Percentiles rank a stretch among this genome's conserved stretches.
These are phyloP conservation scores for Melitaea athalia DNA, from an alignment of 2,888 invertebrate genomes.

Conservation along the genomic window DNA sequence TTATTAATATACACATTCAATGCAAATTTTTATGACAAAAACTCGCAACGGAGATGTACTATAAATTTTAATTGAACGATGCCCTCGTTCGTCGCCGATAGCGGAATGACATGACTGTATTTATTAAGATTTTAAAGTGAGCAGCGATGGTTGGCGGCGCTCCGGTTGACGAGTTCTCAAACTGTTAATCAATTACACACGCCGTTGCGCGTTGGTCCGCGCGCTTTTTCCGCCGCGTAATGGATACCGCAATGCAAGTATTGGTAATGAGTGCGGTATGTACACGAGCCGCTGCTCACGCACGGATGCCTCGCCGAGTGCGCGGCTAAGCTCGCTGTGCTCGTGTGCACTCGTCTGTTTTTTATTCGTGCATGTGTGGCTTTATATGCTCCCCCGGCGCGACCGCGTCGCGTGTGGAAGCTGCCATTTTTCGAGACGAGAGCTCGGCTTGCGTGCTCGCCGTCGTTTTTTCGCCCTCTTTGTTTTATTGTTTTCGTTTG, in stretches of 20 bases:
- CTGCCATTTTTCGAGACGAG: conserved; percentile 67
- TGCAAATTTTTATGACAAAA: conserved; percentile 57
- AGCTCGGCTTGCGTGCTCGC: conserved; percentile 67
- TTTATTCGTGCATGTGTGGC: conserved; percentile 55
- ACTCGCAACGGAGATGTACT: conserved; percentile 38
- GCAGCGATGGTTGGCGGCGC: conserved; percentile 42
- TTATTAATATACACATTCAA: conserved; percentile 45
- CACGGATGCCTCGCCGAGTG: conserved; percentile 71
- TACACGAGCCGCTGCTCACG: conserved; percentile 56
- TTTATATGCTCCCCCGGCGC: conserved; percentile 44
- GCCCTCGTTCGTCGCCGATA: conserved; percentile 47
- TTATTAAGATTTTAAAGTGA: conserved; percentile 62
- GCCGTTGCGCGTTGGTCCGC: conserved; percentile 66
- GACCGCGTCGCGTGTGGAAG: conserved; percentile 58
- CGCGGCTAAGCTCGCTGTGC: conserved; percentile 56
- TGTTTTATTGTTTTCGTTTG: conserved; percentile 74
- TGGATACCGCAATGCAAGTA: conserved; percentile 71
- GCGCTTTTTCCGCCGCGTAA: conserved; percentile 74
- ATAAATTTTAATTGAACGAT: conserved; percentile 43
- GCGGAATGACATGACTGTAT: conserved; percentile 43
- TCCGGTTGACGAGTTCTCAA: conserved; percentile 63
- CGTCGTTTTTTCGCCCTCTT: conserved; percentile 70
- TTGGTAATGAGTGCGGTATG: conserved; percentile 51
- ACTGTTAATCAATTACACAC: conserved; percentile 79
- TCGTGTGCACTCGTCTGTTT: conserved; percentile 58